A percentile compares a stretch with the other conserved stretches of the same genome.
phyloP scores from a whole-genome alignment of 2,113 vertebrate genomes.

The Brachypteracias leptosomus region DNA sequence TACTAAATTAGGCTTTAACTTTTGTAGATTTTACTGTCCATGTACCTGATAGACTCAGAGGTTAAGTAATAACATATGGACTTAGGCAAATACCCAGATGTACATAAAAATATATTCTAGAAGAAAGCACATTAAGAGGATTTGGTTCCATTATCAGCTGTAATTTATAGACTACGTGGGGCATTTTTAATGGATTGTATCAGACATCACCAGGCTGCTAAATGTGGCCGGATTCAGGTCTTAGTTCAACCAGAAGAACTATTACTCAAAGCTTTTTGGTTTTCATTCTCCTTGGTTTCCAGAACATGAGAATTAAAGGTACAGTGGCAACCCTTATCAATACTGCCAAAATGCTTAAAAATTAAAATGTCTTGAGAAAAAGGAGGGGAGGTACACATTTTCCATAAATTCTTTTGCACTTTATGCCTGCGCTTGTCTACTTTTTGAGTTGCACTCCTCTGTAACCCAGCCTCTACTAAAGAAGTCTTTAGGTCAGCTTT shows the following conservation, averaged over 20 bases:
- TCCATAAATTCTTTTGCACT: neutral
- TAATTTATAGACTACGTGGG: slow-evolving; percentile 52
- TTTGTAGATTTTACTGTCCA: slow-evolving; percentile 59
- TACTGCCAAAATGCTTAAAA: neutral
- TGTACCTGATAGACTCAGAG: slow-evolving; percentile 55
- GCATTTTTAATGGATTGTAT: slow-evolving; percentile 39
- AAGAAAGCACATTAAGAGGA: slow-evolving; percentile 39
- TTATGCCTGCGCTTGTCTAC: neutral
- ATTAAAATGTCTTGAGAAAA: neutral
- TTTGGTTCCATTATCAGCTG: slow-evolving; percentile 59
- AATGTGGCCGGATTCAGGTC: neutral
- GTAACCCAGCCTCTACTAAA: neutral
- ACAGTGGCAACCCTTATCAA: neutral
- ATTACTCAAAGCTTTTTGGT: neutral
- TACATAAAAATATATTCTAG: slow-evolving; percentile 32
- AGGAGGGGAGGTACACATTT: neutral
- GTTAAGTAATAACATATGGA: slow-evolving; percentile 54
- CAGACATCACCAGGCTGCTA: slow-evolving; percentile 4
- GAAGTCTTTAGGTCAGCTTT: neutral
- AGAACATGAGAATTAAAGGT: neutral
- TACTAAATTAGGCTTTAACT: slow-evolving; percentile 43
- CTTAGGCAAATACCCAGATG: slow-evolving; percentile 18
- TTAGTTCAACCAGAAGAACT: neutral
- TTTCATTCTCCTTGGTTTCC: neutral
- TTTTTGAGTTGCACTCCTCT: neutral